Base-by-base conservation (phyloP, 2,888 invertebrate genomes). In the Panzeria rudis region DNA sequence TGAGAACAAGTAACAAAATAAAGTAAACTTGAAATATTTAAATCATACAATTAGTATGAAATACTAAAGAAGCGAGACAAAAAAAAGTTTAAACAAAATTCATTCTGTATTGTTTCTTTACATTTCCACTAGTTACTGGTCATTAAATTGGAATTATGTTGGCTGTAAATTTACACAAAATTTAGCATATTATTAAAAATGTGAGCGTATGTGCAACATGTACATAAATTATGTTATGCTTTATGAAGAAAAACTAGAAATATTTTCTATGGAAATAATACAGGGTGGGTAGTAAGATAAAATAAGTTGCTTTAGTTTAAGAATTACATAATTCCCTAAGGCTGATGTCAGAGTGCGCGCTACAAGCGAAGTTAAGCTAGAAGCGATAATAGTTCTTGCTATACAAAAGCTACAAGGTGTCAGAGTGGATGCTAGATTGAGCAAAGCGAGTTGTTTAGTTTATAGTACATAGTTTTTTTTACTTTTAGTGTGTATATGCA, bases 81-180 rank as follows among this genome's bases (percentile, higher is more conserved):
- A 62, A 29, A 64, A 59, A 73, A 52, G 20, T 11, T 25, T 20
- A 23, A 52, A 56, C 5, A 38, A 64, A 38, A 41, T 44, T 11
- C 9, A 15, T 44, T 47, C 9, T 25, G 32, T 71, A 56, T 71
- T 38, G 15, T 59, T 68, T 29, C 35, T 25, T 80, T 38, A 52
- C 54, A 54, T 78, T 85, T 64, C 64, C 73, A 82, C 85, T 61
- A 82, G 85, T 85, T 85, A 85, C 85, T 85, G 85, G 85, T 85
- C 85, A 85, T 85, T 85, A 85, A 85, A 79, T 85, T 85, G 85
- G 82, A 85, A 85, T 85, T 82, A 85, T 85, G 85, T 82, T 85
- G 85, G 82, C 85, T 85, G 85, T 79, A 85, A 85, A 82, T 85
- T 85, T 82, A 85, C 85, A 82, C 56, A 85, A 85, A 85, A 85